Evolutionary conservation across 1,140 invertebrate species (phyloP).

Genomic region (Bombus waltoni): DNA sequence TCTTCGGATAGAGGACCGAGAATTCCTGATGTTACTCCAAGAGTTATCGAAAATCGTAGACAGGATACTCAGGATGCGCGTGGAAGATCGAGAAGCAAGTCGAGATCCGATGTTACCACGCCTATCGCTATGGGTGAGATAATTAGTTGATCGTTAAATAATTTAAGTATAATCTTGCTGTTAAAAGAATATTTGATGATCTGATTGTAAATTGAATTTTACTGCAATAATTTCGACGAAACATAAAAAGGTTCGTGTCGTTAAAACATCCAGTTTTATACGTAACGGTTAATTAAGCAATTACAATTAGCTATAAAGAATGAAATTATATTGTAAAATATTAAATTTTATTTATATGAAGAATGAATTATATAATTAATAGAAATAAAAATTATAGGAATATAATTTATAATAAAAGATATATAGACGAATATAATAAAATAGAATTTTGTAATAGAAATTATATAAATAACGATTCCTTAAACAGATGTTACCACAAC

Average conservation of each 20-base stretch:
- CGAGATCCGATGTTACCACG: slow-evolving; percentile 4
- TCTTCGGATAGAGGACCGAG: slow-evolving; percentile 20
- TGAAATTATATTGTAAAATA: too few species aligned
- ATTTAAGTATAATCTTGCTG: not conserved
- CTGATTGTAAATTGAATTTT: not conserved
- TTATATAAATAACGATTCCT: not conserved
- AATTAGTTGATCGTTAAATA: not conserved
- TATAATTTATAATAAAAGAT: too few species aligned
- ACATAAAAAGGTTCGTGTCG: not conserved
- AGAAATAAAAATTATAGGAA: too few species aligned
- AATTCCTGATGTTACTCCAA: slow-evolving; percentile 30
- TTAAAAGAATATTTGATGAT: not conserved
- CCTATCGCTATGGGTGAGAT: not conserved
- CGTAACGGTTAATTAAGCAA: not conserved
- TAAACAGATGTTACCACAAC: slow-evolving; percentile 22
- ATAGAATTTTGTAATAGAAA: too few species aligned
- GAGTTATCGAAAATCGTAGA: slow-evolving; percentile 40
- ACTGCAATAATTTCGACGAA: not conserved
- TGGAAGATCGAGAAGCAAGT: slow-evolving; percentile 52
- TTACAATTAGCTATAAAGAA: not conserved
- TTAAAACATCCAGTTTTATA: too few species aligned
- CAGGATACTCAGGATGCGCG: slow-evolving; percentile 51
- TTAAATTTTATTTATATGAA: too few species aligned
- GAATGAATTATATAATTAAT: too few species aligned
- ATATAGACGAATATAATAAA: too few species aligned